Evolutionary conservation across 2,797 vertebrate species (phyloP), one percentile per base, ranked within the genome.

Genomic region (Acrossocheilus fasciatus): DNA sequence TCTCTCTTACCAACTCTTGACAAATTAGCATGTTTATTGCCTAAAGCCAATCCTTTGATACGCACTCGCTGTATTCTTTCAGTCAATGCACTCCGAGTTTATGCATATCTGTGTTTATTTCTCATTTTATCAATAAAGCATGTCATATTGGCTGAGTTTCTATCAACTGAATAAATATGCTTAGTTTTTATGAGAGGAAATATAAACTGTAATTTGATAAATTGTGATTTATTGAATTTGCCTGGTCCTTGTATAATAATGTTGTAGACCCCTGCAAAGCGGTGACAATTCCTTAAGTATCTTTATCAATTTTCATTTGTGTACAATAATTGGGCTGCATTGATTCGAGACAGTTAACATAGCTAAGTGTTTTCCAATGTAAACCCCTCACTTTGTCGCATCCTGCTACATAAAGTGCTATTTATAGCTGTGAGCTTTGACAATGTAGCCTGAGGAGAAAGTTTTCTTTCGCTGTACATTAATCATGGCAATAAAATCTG

Each of bases 291-390:
- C 54, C 90, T 81, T 87, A 91, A 91, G 90, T 85, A 14, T 91
- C 91, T 91, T 94, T 90, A 92, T 94, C 93, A 94, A 90, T 93
- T 93, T 91, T 90, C 87, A 87, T 87, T 88, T 88, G 89, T 90
- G 91, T 88, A 92, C 92, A 93, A 91, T 92, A 92, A 94, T 92
- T 93, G 92, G 90, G 70, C 82, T 83, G 6, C 91, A 94, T 95
- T 92, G 94, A 95, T 95, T 90, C 59, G 18, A 59, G 88, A 87
- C 83, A 88, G 90, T 92, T 94, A 89, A 86, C 84, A 86, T 93
- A 84, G 81, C 89, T 88, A 91, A 93, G 92, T 92, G 89, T 86
- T 92, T 90, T 89, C 89, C 91, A 83, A 92, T 91, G 90, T 86
- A 87, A 89, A 68, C 57, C 30, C 39, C 17, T 69, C 64, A 18